Evolutionary conservation across 2,797 vertebrate genomes (phyloP).

Genomic region (Lagorchestes hirsutus): DNA sequence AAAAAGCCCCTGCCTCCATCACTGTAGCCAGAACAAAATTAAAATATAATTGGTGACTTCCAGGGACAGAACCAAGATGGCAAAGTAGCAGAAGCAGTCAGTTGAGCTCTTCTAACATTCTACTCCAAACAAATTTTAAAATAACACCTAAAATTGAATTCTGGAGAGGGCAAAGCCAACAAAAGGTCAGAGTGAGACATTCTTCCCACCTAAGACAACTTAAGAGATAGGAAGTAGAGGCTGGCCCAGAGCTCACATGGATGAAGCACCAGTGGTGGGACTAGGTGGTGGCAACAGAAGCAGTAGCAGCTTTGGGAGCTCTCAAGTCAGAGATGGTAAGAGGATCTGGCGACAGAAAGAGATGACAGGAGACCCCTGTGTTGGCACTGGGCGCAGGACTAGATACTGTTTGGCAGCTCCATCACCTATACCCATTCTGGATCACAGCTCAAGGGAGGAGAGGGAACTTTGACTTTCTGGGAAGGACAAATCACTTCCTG

Average conservation of each 20-base stretch:
- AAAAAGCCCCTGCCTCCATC: neutral
- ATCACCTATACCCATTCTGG: neutral
- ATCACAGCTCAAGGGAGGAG: neutral
- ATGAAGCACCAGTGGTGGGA: neutral
- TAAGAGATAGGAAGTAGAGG: neutral
- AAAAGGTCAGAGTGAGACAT: neutral
- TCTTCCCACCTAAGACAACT: neutral
- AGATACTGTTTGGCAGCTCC: neutral
- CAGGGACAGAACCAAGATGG: neutral
- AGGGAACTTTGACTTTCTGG: neutral
- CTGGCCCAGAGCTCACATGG: neutral
- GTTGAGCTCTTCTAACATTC: neutral
- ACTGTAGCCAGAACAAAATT: neutral
- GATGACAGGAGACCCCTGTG: neutral
- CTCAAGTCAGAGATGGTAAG: neutral
- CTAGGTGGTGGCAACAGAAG: neutral
- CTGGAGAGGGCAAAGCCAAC: neutral
- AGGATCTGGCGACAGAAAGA: neutral
- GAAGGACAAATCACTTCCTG: neutral
- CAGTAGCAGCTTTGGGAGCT: neutral
- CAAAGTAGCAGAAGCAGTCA: neutral
- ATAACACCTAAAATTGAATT: neutral
- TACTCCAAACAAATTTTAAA: neutral
- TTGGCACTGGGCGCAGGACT: neutral
- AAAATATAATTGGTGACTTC: neutral